Evolutionary conservation across 2,797 vertebrate species (phyloP).

Genomic region (Gymnodraco acuticeps): DNA sequence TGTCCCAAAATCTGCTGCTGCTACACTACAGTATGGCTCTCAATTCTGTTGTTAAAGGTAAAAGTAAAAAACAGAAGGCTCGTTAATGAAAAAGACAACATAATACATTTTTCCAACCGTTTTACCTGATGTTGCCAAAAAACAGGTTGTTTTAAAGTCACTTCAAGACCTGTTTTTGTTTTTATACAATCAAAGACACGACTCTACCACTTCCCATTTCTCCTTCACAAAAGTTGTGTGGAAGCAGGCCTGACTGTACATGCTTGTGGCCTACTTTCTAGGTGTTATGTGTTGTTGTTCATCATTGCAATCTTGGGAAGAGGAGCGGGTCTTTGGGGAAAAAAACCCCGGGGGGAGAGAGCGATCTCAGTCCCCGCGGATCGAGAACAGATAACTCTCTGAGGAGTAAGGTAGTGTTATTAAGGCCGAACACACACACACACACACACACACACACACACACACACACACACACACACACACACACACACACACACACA

Average conservation of each 20-base stretch:
- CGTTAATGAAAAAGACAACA: not conserved
- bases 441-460: constrained; percentile 6
- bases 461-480: not conserved
- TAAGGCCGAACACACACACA: constrained; percentile 39
- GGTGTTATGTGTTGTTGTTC: constrained; percentile 80
- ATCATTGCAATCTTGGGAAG: constrained; percentile 71
- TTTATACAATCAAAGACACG: constrained; percentile 33
- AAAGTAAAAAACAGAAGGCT: not conserved
- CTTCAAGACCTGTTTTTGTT: constrained; percentile 38
- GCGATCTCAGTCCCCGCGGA: constrained; percentile 67
- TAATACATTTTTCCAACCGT: not conserved
- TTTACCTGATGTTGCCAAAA: constrained; percentile 25
- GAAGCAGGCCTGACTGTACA: constrained; percentile 58
- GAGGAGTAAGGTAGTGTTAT: constrained; percentile 58
- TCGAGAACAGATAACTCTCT: constrained; percentile 54
- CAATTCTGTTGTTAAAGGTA: not conserved
- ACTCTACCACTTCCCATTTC: constrained; percentile 23
- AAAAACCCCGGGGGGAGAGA: constrained; percentile 49
- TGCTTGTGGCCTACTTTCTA: constrained; percentile 80
- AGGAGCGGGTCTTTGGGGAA: constrained; percentile 69
- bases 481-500: not conserved
- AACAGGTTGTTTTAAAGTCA: constrained; percentile 2
- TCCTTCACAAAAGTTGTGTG: constrained; percentile 62
- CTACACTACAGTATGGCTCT: not conserved
- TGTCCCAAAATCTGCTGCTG: not conserved